These are phyloP conservation scores for Ericerus pela DNA, from an alignment of 1,140 invertebrate species.

Conservation along the genomic window DNA sequence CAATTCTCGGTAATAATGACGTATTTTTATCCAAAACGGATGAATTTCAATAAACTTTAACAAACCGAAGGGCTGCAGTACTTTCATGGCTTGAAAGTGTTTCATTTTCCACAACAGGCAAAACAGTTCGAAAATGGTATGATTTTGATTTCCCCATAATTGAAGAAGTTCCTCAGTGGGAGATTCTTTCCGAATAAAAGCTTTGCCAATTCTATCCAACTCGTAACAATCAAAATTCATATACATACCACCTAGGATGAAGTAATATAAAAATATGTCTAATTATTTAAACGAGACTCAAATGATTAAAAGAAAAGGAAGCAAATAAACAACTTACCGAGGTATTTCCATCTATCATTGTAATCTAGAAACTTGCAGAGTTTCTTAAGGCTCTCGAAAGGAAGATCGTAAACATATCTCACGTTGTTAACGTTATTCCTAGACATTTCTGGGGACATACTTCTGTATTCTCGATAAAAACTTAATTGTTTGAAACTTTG, in stretches of 20 bases:
- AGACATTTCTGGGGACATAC: too few relatives aligned
- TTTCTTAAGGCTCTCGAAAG: conserved; percentile 45
- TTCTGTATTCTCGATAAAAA: too few relatives aligned
- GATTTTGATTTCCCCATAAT: conserved; percentile 63
- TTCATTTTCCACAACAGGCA: conserved; percentile 50
- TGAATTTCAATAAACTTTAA: background rate
- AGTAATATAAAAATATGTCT: conserved; percentile 11
- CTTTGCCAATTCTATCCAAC: conserved; percentile 37
- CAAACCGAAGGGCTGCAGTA: conserved; percentile 42
- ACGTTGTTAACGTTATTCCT: conserved; percentile 6
- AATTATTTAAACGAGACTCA: background rate
- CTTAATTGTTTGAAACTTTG: too few relatives aligned
- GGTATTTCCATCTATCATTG: conserved; percentile 59
- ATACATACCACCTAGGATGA: conserved; percentile 32
- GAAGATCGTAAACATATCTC: conserved; percentile 56
- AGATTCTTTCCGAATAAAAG: conserved; percentile 36
- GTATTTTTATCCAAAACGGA: background rate
- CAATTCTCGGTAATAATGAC: background rate
- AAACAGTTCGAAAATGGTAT: conserved; percentile 61
- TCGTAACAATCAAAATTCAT: conserved; percentile 36
- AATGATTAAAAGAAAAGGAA: background rate
- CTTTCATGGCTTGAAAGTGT: conserved; percentile 51
- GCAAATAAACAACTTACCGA: conserved; percentile 33
- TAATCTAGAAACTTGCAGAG: conserved; percentile 61
- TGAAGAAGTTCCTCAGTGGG: conserved; percentile 58